Evolutionary conservation across 2,888 invertebrate genomes (phyloP).

Genomic region (Tenthredo livida): DNA sequence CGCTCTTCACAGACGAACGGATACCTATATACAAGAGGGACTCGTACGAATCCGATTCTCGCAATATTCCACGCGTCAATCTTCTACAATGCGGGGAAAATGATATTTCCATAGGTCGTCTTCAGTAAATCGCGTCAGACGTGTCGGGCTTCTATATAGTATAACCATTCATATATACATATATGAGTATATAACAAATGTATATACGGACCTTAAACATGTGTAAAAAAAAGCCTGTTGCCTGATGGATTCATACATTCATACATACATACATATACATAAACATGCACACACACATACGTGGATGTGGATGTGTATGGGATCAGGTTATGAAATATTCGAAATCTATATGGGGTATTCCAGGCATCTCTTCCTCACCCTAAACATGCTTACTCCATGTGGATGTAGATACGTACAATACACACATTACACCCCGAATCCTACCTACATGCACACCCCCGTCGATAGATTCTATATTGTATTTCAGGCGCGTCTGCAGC

Average conservation of each 20-base stretch:
- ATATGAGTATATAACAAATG: no score
- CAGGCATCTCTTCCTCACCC: constrained; percentile 3
- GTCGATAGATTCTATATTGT: constrained; percentile 58
- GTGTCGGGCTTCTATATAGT: not conserved
- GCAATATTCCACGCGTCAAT: constrained; percentile 44
- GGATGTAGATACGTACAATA: not conserved
- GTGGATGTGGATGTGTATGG: no score
- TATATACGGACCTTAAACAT: not conserved
- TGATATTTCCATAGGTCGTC: constrained; percentile 45
- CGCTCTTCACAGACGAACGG: constrained; percentile 1
- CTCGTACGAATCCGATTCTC: constrained; percentile 20
- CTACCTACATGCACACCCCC: not conserved
- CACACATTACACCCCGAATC: not conserved
- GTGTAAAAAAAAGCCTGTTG: constrained; percentile 23
- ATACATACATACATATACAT: not conserved
- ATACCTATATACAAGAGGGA: not conserved
- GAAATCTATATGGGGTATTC: constrained; percentile 65
- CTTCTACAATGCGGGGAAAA: constrained; percentile 38
- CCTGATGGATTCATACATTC: not conserved
- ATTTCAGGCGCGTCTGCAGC: constrained; percentile 63
- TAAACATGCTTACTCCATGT: not conserved
- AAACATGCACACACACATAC: no score
- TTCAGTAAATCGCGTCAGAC: constrained; percentile 45
- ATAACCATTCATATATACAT: not conserved
- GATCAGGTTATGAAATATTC: constrained; percentile 63